Conservation (phyloP, 2,888 invertebrate species). For the Polydrusus pterygomalis region DNA sequence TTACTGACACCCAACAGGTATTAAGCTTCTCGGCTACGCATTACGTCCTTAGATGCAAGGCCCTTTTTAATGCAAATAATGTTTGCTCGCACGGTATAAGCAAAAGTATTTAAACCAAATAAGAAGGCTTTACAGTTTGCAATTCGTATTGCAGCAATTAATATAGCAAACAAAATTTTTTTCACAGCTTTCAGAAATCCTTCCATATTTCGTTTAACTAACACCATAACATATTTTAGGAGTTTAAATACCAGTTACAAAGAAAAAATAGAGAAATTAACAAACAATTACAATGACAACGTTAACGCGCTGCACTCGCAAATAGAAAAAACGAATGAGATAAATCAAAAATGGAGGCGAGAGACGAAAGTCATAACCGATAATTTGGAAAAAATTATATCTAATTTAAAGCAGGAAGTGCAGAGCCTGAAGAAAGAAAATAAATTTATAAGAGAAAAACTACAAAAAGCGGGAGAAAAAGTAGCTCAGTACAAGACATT, state of each 20-base stretch:
- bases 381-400: slow-evolving; percentile 77
- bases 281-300: slow-evolving; percentile 57
- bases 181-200: too few species aligned
- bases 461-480: slow-evolving; percentile 65
- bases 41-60: too few species aligned
- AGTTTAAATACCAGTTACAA: slow-evolving; percentile 49
- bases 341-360: slow-evolving; percentile 78
- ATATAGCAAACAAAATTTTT: too few species aligned
- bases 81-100: too few species aligned
- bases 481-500: slow-evolving; percentile 61
- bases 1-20: too few species aligned
- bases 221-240: slow-evolving; percentile 52
- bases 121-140: too few species aligned
- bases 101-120: too few species aligned
- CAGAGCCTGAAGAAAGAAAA: slow-evolving; percentile 72
- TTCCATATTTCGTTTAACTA: too few species aligned
- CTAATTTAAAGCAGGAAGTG: slow-evolving; percentile 76
- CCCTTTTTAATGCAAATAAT: too few species aligned
- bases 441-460: slow-evolving; percentile 70
- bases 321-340: slow-evolving; percentile 76
- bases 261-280: slow-evolving; percentile 60
- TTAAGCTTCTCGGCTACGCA: too few species aligned
- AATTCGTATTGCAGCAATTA: too few species aligned
- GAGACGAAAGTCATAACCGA: slow-evolving; percentile 78
- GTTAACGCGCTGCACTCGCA: slow-evolving; percentile 76